Evolutionary conservation across 2,888 invertebrate species (phyloP).

Genomic region (Trisateles emortualis): DNA sequence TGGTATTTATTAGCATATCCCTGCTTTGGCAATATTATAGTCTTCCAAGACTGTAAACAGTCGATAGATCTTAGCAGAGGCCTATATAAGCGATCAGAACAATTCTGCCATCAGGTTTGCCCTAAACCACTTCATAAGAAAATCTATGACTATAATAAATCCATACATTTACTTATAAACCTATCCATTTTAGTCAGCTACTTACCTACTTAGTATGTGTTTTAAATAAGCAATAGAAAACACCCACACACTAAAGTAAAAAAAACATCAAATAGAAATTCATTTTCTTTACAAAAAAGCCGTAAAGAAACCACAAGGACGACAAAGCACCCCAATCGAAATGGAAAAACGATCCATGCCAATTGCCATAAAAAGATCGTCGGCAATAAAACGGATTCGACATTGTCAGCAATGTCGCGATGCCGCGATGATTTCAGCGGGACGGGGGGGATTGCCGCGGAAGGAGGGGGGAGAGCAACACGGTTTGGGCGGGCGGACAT

Average conservation of each 20-base stretch:
- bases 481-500: conserved; percentile 83
- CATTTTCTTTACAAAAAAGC: conserved; percentile 51
- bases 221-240: conserved; percentile 18
- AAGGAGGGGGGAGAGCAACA: conserved; percentile 58
- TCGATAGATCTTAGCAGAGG: no score
- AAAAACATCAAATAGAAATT: conserved; percentile 53
- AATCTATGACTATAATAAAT: no score
- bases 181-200: no score
- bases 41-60: no score
- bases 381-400: conserved; percentile 79
- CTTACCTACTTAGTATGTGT: conserved; percentile 5
- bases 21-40: no score
- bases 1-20: no score
- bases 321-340: conserved; percentile 75
- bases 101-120: no score
- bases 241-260: conserved; percentile 26
- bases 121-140: no score
- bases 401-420: conserved; percentile 77
- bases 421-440: conserved; percentile 42
- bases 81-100: no score
- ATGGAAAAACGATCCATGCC: conserved; percentile 78
- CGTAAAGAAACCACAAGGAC: conserved; percentile 55
- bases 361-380: conserved; percentile 84
- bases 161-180: no score
- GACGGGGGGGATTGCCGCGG: conserved; percentile 40